These are phyloP conservation scores for Otolemur garnettii DNA, from an alignment of 2,113 vertebrate genomes.

Conservation along the genomic window DNA sequence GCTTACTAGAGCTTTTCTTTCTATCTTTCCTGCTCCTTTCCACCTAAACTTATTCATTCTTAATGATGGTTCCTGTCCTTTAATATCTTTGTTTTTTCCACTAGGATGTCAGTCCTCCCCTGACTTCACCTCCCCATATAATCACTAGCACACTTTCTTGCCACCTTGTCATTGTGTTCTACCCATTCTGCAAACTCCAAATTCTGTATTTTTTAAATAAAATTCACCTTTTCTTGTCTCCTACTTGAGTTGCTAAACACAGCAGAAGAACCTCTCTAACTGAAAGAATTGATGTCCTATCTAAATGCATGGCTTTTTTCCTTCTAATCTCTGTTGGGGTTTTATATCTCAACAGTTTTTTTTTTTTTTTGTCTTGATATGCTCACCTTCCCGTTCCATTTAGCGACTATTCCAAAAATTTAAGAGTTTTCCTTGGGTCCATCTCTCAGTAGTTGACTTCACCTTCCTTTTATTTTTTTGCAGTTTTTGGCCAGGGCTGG, in stretches of 20 bases:
- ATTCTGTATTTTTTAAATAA: constrained; percentile 38
- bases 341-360: constrained; percentile 2
- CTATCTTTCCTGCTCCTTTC: background rate
- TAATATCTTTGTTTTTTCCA: background rate
- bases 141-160: background rate
- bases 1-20: background rate
- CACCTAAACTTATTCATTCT: background rate
- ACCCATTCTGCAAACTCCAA: constrained; percentile 16
- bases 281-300: background rate
- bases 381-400: background rate
- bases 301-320: background rate
- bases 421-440: background rate
- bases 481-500: no score
- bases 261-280: background rate
- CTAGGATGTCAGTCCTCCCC: background rate
- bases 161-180: constrained; percentile 5
- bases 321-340: background rate
- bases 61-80: constrained; percentile 2
- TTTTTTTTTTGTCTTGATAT: constrained; percentile 32
- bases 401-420: background rate
- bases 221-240: background rate
- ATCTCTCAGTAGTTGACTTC: background rate
- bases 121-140: background rate
- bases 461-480: background rate
- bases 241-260: constrained; percentile 1